These are phyloP conservation scores for Drosophila pandora DNA, from an alignment of 1,140 invertebrate species.

Conservation along the genomic window DNA sequence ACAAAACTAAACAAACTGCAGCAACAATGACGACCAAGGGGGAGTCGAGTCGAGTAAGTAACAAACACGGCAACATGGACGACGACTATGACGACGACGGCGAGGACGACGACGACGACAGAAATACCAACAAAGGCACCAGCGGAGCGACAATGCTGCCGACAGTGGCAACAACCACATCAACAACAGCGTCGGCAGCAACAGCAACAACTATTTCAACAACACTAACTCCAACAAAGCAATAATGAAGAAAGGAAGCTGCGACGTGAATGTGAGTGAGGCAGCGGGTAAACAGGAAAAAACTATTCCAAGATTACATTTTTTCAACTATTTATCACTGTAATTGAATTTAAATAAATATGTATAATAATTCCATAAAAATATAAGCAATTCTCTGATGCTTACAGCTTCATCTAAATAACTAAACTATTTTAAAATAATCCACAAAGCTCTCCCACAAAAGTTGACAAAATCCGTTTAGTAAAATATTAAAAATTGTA, in stretches of 20 bases:
- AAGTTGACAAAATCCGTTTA: too few relatives aligned
- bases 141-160: conserved; percentile 20
- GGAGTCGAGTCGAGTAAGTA: conserved; percentile 39
- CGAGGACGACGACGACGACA: conserved; percentile 23
- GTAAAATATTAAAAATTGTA: too few relatives aligned
- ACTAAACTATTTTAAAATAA: neutral
- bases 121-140: conserved; percentile 2
- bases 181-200: conserved; percentile 13
- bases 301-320: neutral
- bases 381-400: neutral
- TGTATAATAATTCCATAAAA: neutral
- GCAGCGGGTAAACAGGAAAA: conserved; percentile 16
- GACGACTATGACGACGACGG: conserved; percentile 40
- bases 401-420: neutral
- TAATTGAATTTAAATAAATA: neutral
- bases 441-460: too few relatives aligned
- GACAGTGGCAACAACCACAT: conserved; percentile 23
- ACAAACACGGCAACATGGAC: conserved; percentile 57
- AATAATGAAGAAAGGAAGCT: conserved; percentile 41
- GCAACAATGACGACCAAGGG: conserved; percentile 37
- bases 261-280: conserved; percentile 42
- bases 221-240: conserved; percentile 35
- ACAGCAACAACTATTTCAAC: conserved; percentile 18
- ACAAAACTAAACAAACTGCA: conserved; percentile 81
- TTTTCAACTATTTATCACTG: neutral